These are phyloP conservation scores for Sitta carolinensis DNA, from an alignment of 2,797 vertebrate species.

Conservation along the genomic window DNA sequence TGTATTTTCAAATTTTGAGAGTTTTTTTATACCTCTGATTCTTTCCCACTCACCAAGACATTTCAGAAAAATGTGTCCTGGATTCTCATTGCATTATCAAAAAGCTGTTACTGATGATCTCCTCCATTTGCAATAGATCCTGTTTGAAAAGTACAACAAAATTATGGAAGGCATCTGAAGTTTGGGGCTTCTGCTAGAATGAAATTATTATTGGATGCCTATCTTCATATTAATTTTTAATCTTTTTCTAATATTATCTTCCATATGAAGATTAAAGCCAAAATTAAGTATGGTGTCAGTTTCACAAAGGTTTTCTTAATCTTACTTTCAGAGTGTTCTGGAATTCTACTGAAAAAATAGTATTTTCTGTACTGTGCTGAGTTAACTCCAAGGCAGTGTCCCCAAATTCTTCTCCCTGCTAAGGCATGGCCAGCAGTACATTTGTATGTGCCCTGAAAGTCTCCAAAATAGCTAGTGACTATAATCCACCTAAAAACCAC, in stretches of 20 bases:
- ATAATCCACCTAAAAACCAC: not conserved
- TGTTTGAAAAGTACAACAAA: not conserved
- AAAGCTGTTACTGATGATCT: not conserved
- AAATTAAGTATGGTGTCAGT: not conserved
- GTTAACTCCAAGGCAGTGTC: not conserved
- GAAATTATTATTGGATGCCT: not conserved
- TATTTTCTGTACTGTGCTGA: not conserved
- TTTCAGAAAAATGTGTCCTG: not conserved
- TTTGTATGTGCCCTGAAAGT: not conserved
- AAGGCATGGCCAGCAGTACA: not conserved
- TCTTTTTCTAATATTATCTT: constrained; percentile 28
- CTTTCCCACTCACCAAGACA: not conserved
- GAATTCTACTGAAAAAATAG: not conserved
- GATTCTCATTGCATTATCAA: not conserved
- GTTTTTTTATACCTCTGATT: not conserved
- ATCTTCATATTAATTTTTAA: constrained; percentile 27
- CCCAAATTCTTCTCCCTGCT: not conserved
- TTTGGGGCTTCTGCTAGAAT: constrained; percentile 1
- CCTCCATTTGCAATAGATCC: not conserved
- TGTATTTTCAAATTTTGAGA: not conserved
- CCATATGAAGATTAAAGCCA: constrained; percentile 28
- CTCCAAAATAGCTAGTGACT: not conserved
- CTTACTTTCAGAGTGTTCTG: not conserved
- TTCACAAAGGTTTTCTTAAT: constrained; percentile 1
- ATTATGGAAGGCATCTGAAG: not conserved